phyloP scores from a whole-genome alignment of 2,888 invertebrate genomes.

The Ophioninae sp. region DNA sequence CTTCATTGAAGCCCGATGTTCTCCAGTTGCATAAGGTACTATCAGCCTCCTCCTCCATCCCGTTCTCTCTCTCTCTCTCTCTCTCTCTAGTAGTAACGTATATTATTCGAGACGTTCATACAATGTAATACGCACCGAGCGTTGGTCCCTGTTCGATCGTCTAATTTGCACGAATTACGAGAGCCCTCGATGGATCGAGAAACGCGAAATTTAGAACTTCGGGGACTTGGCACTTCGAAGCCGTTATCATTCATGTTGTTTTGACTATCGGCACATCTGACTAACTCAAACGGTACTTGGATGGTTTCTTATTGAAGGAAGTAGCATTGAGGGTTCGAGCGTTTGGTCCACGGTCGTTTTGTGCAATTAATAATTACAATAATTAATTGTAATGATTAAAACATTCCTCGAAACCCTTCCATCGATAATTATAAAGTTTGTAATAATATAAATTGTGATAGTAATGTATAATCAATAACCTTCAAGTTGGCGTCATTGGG shows the following conservation, averaged over 20 bases:
- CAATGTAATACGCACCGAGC: constrained; percentile 39
- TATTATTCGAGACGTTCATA: constrained; percentile 15
- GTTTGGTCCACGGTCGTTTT: too few relatives aligned
- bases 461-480: too few relatives aligned
- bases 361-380: too few relatives aligned
- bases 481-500: too few relatives aligned
- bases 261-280: background rate
- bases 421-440: too few relatives aligned
- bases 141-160: constrained; percentile 55
- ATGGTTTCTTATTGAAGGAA: background rate
- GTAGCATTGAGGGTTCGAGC: too few relatives aligned
- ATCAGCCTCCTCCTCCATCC: background rate
- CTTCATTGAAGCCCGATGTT: constrained; percentile 72
- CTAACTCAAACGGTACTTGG: background rate
- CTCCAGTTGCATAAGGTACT: constrained; percentile 21
- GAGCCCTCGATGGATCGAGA: constrained; percentile 25
- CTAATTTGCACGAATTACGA: constrained; percentile 70
- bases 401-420: too few relatives aligned
- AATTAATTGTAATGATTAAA: too few relatives aligned
- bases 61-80: background rate
- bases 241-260: background rate
- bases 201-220: constrained; percentile 57
- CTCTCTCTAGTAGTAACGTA: background rate
- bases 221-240: background rate
- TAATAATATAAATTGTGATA: too few relatives aligned